phyloP scores from a whole-genome alignment of 2,797 vertebrate genomes.

The Arnoldichthys spilopterus region DNA sequence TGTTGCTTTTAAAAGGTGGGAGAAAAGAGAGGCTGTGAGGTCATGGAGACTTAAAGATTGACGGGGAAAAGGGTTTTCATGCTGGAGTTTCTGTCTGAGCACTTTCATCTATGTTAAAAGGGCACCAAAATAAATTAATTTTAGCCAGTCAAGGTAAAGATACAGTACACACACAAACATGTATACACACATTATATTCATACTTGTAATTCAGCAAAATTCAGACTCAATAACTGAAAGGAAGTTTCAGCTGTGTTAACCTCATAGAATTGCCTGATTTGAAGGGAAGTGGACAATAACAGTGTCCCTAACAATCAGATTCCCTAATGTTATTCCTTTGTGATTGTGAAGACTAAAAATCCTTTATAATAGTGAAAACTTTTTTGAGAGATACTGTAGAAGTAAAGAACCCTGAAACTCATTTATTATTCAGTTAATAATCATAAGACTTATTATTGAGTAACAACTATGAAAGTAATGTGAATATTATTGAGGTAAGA shows the following conservation, averaged over 20 bases:
- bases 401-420: background rate
- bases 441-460: background rate
- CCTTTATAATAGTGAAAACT: too few relatives aligned
- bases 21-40: slow-evolving; percentile 22
- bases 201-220: background rate
- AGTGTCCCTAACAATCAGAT: too few relatives aligned
- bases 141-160: background rate
- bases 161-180: background rate
- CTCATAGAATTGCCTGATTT: background rate
- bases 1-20: slow-evolving; percentile 22
- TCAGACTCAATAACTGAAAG: background rate
- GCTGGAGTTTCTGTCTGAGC: background rate
- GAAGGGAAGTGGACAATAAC: too few relatives aligned
- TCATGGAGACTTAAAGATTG: slow-evolving; percentile 25
- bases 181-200: background rate
- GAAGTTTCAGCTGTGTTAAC: background rate
- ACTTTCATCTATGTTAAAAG: background rate
- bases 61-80: background rate
- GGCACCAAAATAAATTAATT: background rate
- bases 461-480: background rate
- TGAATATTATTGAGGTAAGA: background rate
- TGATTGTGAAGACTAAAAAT: too few relatives aligned
- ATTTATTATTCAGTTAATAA: background rate
- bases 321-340: too few relatives aligned
- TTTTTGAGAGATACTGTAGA: too few relatives aligned